Evolutionary conservation across 2,113 vertebrate species (phyloP).

Genomic region (Urocynchramus pylzowi): DNA sequence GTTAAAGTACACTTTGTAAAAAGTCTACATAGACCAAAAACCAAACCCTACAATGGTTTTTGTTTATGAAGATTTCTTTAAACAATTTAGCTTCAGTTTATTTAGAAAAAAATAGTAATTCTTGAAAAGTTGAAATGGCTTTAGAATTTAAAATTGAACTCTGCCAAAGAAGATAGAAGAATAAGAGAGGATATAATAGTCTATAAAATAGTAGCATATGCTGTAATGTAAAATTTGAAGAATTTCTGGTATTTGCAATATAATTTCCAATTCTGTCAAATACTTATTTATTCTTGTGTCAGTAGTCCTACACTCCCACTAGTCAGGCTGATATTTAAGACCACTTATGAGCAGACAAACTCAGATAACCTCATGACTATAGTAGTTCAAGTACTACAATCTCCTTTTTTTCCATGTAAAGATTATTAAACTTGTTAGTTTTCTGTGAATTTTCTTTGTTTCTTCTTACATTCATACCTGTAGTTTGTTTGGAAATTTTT

Average conservation of each 20-base stretch:
- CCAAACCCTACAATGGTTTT: background rate
- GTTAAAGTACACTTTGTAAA: background rate
- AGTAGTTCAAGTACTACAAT: background rate
- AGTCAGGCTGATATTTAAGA: background rate
- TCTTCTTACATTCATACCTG: background rate
- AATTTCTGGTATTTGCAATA: background rate
- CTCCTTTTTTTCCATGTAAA: background rate
- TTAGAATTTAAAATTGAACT: background rate
- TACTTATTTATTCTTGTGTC: background rate
- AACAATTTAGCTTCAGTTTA: background rate
- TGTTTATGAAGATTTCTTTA: background rate
- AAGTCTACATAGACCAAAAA: background rate
- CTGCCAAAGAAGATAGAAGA: background rate
- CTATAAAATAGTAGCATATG: background rate
- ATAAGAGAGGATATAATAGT: rapidly evolving
- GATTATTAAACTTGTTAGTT: background rate
- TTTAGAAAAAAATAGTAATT: background rate
- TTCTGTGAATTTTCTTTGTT: background rate
- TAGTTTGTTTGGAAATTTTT: background rate
- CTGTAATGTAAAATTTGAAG: background rate
- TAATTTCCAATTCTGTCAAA: background rate
- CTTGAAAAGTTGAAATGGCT: background rate
- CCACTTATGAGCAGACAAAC: background rate
- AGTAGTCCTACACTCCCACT: background rate
- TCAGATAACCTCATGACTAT: background rate